phyloP scores from a whole-genome alignment of 2,113 vertebrate species.

The Epinephelus fuscoguttatus region DNA sequence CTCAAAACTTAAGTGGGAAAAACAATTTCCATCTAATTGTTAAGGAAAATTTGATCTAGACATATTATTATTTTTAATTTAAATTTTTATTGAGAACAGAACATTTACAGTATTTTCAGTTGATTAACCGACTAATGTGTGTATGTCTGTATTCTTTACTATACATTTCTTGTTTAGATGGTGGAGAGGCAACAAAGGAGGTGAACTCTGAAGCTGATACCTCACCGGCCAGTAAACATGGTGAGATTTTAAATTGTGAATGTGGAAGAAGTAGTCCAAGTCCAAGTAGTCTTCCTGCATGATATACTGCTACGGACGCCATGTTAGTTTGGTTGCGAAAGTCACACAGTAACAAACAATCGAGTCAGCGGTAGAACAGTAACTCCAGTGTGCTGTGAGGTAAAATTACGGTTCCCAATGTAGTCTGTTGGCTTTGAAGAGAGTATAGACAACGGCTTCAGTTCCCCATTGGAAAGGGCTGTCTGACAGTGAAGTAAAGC shows the following conservation, averaged over 20 bases:
- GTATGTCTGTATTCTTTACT: not conserved
- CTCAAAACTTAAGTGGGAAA: too few relatives aligned
- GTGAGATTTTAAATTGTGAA: constrained; percentile 17
- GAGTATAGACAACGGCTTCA: too few relatives aligned
- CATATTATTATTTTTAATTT: not conserved
- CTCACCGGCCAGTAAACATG: not conserved
- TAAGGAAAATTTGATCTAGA: not conserved
- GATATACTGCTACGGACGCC: too few relatives aligned
- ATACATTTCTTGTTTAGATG: constrained; percentile 18
- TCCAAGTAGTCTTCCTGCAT: too few relatives aligned
- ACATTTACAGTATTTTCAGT: not conserved
- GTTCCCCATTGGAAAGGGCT: too few relatives aligned
- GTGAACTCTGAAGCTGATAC: not conserved
- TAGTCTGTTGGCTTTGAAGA: too few relatives aligned
- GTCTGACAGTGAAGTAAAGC: too few relatives aligned
- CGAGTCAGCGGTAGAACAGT: too few relatives aligned
- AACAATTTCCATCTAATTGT: not conserved
- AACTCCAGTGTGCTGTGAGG: too few relatives aligned
- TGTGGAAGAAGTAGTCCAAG: not conserved
- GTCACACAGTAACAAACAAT: too few relatives aligned
- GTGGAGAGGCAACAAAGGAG: not conserved
- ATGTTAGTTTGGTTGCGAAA: too few relatives aligned
- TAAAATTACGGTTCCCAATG: too few relatives aligned
- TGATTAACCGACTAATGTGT: not conserved
- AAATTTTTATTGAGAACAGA: not conserved